Conservation (phyloP, 2,113 vertebrate species). For the Aramus guarauna region DNA sequence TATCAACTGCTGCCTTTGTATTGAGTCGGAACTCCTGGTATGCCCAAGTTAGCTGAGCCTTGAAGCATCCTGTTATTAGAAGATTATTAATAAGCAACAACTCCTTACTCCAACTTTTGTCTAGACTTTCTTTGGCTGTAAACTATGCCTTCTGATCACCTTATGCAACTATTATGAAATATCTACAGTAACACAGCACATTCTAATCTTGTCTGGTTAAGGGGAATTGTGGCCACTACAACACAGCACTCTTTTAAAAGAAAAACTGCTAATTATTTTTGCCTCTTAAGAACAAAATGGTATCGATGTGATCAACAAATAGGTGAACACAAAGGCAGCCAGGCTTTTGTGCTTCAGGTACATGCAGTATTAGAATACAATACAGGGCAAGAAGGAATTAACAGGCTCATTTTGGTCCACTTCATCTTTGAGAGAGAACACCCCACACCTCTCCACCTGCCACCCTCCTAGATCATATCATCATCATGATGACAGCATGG, state of each 20-base stretch:
- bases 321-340: conserved; percentile 75
- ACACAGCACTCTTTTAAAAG: not conserved
- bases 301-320: conserved; percentile 46
- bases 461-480: not conserved
- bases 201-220: not conserved
- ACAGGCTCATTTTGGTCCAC: conserved; percentile 51
- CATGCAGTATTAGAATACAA: conserved; percentile 13
- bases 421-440: not conserved
- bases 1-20: not conserved
- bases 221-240: not conserved
- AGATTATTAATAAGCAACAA: not conserved
- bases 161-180: not conserved
- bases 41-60: not conserved
- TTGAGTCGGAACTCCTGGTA: not conserved
- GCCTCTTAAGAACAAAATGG: conserved; percentile 69
- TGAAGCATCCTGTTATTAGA: not conserved
- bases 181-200: not conserved
- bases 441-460: not conserved
- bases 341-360: conserved; percentile 66
- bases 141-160: not conserved
- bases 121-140: not conserved
- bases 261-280: conserved; percentile 86
- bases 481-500: not conserved
- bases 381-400: conserved; percentile 4
- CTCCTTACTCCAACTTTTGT: not conserved